phyloP scores from a whole-genome alignment of 2,797 vertebrate genomes.

The Potorous gilbertii region DNA sequence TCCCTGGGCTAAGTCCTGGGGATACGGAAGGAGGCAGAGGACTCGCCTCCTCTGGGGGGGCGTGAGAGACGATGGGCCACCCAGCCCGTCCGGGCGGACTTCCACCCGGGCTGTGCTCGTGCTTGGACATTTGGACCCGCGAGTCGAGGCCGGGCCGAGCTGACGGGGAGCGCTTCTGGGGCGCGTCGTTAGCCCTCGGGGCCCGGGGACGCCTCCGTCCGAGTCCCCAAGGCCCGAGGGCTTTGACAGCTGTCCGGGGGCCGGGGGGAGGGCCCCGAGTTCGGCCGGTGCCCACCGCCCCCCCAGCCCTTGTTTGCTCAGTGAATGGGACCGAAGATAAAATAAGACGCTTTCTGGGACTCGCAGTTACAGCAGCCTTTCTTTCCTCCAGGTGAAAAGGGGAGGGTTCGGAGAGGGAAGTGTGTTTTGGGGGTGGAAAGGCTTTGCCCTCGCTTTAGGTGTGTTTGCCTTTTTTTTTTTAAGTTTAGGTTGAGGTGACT shows the following conservation, averaged over 20 bases:
- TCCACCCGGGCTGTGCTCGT: neutral
- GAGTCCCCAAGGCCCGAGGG: neutral
- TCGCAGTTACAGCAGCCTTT: neutral
- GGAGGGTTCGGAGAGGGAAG: neutral
- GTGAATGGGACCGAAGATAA: constrained; percentile 26
- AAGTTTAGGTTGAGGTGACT: neutral
- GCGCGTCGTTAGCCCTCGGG: neutral
- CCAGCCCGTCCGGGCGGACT: neutral
- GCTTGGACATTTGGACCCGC: neutral
- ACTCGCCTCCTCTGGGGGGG: neutral
- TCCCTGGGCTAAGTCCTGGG: neutral
- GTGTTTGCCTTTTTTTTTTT: neutral
- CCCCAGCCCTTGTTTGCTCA: constrained; percentile 12
- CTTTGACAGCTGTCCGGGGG: constrained; percentile 59
- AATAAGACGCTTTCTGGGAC: constrained; percentile 26
- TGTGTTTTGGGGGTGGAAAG: neutral
- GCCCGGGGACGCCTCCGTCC: neutral
- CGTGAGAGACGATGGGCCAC: neutral
- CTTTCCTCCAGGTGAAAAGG: neutral
- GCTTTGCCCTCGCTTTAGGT: neutral
- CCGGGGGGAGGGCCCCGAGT: constrained; percentile 20
- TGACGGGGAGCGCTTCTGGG: neutral
- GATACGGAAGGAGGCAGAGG: neutral
- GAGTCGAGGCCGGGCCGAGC: neutral
- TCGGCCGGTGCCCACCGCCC: constrained; percentile 7